Evolutionary conservation across 2,888 invertebrate genomes (phyloP).

Genomic region (Horisme vitalbata): DNA sequence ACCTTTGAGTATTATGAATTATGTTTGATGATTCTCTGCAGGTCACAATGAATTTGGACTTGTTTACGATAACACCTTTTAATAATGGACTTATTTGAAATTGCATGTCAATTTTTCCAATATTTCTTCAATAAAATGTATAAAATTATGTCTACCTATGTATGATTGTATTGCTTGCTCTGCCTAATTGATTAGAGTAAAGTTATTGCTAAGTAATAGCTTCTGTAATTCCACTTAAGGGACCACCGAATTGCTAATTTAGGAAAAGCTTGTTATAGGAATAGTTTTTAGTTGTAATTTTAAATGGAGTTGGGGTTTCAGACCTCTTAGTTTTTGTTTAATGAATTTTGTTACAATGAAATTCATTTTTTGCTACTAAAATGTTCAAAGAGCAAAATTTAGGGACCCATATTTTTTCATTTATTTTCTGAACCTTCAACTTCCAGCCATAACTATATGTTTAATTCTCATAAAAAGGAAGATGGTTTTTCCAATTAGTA

Average conservation of each 20-base stretch:
- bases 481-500: slow-evolving; percentile 42
- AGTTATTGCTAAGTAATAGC: slow-evolving; percentile 11
- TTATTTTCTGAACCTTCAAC: slow-evolving; percentile 7
- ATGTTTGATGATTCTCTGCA: slow-evolving; percentile 21
- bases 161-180: slow-evolving; percentile 8
- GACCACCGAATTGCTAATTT: slow-evolving; percentile 32
- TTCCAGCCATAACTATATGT: slow-evolving; percentile 17
- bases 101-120: slow-evolving; percentile 2
- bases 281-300: slow-evolving; percentile 16
- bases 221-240: slow-evolving; percentile 24
- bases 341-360: slow-evolving; percentile 9
- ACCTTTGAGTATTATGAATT: slow-evolving; percentile 47
- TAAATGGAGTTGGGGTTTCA: slow-evolving; percentile 20
- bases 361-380: not conserved
- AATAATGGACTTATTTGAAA: not conserved
- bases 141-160: slow-evolving; percentile 15
- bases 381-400: not conserved
- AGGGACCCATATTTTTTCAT: slow-evolving; percentile 1
- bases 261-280: slow-evolving; percentile 14
- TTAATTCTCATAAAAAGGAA: slow-evolving; percentile 35
- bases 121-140: slow-evolving; percentile 13
- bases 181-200: slow-evolving; percentile 1
- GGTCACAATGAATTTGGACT: not conserved
- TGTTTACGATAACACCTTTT: not conserved
- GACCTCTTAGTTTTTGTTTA: slow-evolving; percentile 18